Evolutionary conservation across 2,797 vertebrate genomes (phyloP), one percentile per base, ranked within the genome.

Genomic region (Telmatherina bonti): DNA sequence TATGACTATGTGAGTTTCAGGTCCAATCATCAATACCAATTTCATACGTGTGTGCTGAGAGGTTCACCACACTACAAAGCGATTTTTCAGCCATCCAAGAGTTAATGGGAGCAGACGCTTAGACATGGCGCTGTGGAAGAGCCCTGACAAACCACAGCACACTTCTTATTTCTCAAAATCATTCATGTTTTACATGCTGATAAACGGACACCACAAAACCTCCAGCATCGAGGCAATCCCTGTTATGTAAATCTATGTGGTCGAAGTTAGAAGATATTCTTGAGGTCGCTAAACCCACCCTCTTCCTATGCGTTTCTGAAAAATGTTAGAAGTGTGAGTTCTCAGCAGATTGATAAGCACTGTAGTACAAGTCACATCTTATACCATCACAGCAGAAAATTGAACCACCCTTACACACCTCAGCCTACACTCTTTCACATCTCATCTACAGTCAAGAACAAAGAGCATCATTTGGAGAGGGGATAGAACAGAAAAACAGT

Each of bases 1-100:
- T 64, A 82, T 90, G 86, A 86, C 71, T 85, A 36, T 64, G 1
- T 7, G 7, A 80, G 81, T 91, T 88, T 91, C 85, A 83, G 35
- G 30, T 83, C 9, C 2, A 45, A 79, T 79, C 73, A 81, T 65
- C 69, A 54, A 47, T 27, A 35, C 9, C 65, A 79, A 81, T 79
- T 80, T 78, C 33, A 31, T 35, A 73, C 72, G 43, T 56, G 53
- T 55, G 55, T 51, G 29, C 24, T 18, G 31, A 59, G 56, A 66
- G 8, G 38, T 49, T 61, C 55, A 71, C 49, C 7, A 56, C 2
- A 30, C 59, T 57, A 35, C 24, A 53, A 15, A 45, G 3, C 0
- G 16, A 36, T 38, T 70, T 38, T 65, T 64, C 18, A 56, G 26
- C 13, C 45, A n/a, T 51, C 24, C 22, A 33, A 60, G 56, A 55